Evolutionary conservation across 2,113 vertebrate species (phyloP), one percentile per base, ranked within the genome.

Genomic region (Scophthalmus maximus): DNA sequence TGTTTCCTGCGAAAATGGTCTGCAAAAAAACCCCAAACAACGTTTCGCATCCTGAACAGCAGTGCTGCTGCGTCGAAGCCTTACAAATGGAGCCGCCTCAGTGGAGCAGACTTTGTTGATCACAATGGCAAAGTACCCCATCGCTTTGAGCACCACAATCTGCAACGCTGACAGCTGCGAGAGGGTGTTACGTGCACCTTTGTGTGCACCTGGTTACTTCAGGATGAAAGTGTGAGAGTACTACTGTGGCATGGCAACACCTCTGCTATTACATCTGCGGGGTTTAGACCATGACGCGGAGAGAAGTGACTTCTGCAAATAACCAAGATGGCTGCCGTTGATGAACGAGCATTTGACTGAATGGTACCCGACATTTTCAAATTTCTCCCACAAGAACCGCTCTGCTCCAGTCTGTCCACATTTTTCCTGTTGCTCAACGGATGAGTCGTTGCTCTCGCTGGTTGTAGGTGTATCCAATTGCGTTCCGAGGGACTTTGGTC

Each of bases 21-120:
- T n/a, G n/a, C n/a, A n/a, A n/a, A n/a, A n/a, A n/a, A n/a, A n/a
- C n/a, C n/a, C n/a, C n/a, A n/a, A n/a, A n/a, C n/a, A n/a, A n/a
- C n/a, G 15, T 26, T 60, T 34, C n/a, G 55, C 32, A 11, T 38
- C 12, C 27, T 60, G 23, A 68, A 26, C 20, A 15, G 51, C 20
- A 15, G 20, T 3, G 23, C 23, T 3, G 23, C 23, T 57, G 36
- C 34, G 29, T 50, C 49, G 25, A 42, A 5, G 51, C 4, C 3
- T 26, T 56, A 65, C 62, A 53, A 34, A 51, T 12, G 65, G 26
- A 52, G 68, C 32, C 15, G 51, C 38, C 55, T 59, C 57, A 52
- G 66, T 51, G 55, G 49, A 26, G 52, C 32, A 53, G 65, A 47
- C 58, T 69, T 46, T 79, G 69, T 64, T 67, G 59, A 75, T 80